Evolutionary conservation across 2,888 invertebrate genomes (phyloP), one percentile per base, ranked within the genome.

Genomic region (Bugula neritina): DNA sequence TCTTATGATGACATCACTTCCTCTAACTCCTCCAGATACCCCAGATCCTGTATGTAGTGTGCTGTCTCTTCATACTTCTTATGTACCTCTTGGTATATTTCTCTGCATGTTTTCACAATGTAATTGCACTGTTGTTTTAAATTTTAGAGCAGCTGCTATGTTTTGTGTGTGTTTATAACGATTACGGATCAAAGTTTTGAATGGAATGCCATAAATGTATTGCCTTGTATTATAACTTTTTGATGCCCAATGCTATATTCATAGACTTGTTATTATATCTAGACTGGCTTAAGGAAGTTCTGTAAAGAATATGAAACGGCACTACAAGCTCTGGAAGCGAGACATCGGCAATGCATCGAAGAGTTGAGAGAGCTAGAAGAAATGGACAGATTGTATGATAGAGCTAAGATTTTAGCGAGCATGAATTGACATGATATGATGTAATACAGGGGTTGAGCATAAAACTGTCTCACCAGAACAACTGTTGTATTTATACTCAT

Each of bases 251-350:
- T n/a, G n/a, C n/a, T n/a, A n/a, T n/a, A n/a, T n/a, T n/a, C n/a
- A n/a, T n/a, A n/a, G n/a, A n/a, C n/a, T n/a, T n/a, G n/a, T n/a
- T n/a, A n/a, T n/a, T n/a, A n/a, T n/a, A n/a, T n/a, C n/a, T n/a
- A 70, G 70, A 70, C 70, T 23, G 70, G 70, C 23, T 29, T 70
- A 52, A 43, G 70, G 23, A 23, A 43, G 52, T 70, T 70, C 70
- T 70, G 70, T 52, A 43, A 29, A 23, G 70, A 70, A 31, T 70
- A 70, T 29, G 70, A 70, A 3, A 54, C 70, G 23, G 70, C 70
- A 25, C 23, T 70, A 23, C 52, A 43, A 23, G 70, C 70, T 23
- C 70, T 70, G 17, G 25, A 21, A n/a, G 70, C 23, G 2, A 43
- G 70, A 23, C 70, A 54, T 52, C n/a, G 27, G 23, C 52, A 70